A percentile compares a stretch with the other conserved stretches of the same genome.
These are phyloP conservation scores for Folsomia candida DNA, from an alignment of 2,888 invertebrate species.

Conservation along the genomic window DNA sequence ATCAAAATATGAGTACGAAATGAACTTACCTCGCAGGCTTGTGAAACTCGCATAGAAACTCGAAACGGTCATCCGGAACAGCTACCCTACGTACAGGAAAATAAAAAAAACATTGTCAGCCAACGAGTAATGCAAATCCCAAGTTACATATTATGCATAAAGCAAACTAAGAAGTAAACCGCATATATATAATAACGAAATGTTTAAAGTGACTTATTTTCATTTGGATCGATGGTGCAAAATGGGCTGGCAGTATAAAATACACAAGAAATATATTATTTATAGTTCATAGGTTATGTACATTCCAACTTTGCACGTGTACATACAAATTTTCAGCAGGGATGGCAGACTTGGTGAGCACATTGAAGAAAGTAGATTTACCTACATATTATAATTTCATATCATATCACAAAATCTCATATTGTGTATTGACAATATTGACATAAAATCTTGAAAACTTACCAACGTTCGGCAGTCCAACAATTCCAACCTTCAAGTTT, in stretches of 20 bases:
- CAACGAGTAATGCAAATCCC: neutral
- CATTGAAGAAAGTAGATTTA: constrained; percentile 99
- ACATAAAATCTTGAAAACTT: too few species aligned
- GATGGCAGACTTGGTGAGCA: constrained; percentile 93
- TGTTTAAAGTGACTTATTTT: constrained; percentile 70
- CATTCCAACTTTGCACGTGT: too few species aligned
- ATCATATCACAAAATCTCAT: neutral
- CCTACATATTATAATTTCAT: constrained; percentile 65
- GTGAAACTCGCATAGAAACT: constrained; percentile 87
- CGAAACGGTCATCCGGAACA: constrained; percentile 91
- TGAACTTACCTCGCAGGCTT: constrained; percentile 86
- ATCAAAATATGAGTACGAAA: too few species aligned
- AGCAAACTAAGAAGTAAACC: neutral
- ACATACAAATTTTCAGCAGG: constrained; percentile 99
- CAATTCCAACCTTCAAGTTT: constrained; percentile 85
- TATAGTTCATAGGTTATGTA: too few species aligned
- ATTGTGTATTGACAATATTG: too few species aligned
- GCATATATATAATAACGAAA: neutral
- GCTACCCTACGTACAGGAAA: constrained; percentile 83
- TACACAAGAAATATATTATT: too few species aligned
- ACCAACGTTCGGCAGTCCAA: constrained; percentile 84
- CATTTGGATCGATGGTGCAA: constrained; percentile 99
- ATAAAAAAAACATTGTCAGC: neutral
- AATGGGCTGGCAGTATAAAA: too few species aligned
- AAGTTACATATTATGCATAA: neutral